A percentile compares a stretch with the other conserved stretches of the same genome.
Evolutionary conservation across 1,140 invertebrate genomes (phyloP).

Genomic region (Acyrthosiphon pisum): DNA sequence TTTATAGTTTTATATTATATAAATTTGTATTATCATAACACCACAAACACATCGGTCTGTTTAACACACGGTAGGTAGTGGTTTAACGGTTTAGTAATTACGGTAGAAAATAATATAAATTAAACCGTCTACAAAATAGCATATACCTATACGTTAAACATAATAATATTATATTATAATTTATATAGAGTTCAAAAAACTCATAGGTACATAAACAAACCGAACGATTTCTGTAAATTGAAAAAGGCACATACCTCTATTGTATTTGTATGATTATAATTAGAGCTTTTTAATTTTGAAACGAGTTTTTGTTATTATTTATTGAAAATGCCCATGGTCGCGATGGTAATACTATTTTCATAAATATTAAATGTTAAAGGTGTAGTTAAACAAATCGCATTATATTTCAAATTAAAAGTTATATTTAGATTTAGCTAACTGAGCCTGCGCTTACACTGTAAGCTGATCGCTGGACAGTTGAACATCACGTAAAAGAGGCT

Average conservation of each 20-base stretch:
- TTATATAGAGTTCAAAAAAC: neutral
- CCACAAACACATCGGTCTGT: constrained; percentile 7
- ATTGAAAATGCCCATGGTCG: no score
- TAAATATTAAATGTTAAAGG: neutral
- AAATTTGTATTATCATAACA: neutral
- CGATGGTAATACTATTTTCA: neutral
- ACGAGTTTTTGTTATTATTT: neutral
- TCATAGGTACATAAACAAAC: neutral
- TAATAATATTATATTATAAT: neutral
- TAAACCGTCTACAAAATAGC: neutral
- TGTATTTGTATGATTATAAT: neutral
- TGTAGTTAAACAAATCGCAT: neutral
- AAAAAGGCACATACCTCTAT: neutral
- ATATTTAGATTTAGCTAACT: no score
- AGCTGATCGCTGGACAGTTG: neutral
- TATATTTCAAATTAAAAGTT: neutral
- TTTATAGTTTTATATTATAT: neutral
- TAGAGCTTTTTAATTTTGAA: neutral
- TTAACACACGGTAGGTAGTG: constrained; percentile 34
- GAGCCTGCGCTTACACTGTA: neutral
- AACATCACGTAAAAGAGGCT: neutral
- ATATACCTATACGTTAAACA: neutral
- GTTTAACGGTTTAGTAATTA: constrained; percentile 10
- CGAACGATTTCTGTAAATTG: neutral
- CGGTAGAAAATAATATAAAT: neutral